Evolutionary conservation across 1,140 invertebrate species (phyloP).

Genomic region (Cotesia chilonis): DNA sequence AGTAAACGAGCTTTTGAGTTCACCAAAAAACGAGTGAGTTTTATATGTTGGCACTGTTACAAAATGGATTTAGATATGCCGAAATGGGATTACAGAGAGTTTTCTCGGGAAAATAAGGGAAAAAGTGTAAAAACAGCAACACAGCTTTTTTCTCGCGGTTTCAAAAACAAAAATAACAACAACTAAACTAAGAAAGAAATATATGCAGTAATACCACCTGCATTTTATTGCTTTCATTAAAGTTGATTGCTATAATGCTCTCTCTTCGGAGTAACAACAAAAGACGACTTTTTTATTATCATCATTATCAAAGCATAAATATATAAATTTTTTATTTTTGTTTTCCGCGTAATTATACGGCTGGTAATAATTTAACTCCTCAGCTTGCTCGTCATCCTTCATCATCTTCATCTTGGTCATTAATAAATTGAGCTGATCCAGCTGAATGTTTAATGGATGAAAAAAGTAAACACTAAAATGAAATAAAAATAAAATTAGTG

Average conservation of each 20-base stretch:
- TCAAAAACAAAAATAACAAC: constrained; percentile 11
- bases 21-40: constrained; percentile 19
- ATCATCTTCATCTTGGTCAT: constrained; percentile 18
- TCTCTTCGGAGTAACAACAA: constrained; percentile 43
- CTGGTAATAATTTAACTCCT: constrained; percentile 43
- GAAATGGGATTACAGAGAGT: constrained; percentile 13
- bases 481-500: background rate
- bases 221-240: constrained; percentile 55
- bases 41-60: constrained; percentile 23
- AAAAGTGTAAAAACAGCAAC: constrained; percentile 4
- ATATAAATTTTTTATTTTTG: background rate
- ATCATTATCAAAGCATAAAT: background rate
- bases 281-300: constrained; percentile 44
- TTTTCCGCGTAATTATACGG: constrained; percentile 43
- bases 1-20: constrained; percentile 33
- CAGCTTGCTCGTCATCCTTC: constrained; percentile 33
- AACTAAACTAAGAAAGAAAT: constrained; percentile 12
- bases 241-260: constrained; percentile 50
- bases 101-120: constrained; percentile 11
- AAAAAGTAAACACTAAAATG: no score
- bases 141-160: constrained; percentile 28
- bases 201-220: constrained; percentile 46
- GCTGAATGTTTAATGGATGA: no score
- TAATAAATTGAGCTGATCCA: constrained; percentile 15
- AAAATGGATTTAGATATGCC: constrained; percentile 42